Evolutionary conservation across 2,888 invertebrate genomes (phyloP), one percentile per base, ranked within the genome.

Genomic region (Prosopocoilus inquinatus): DNA sequence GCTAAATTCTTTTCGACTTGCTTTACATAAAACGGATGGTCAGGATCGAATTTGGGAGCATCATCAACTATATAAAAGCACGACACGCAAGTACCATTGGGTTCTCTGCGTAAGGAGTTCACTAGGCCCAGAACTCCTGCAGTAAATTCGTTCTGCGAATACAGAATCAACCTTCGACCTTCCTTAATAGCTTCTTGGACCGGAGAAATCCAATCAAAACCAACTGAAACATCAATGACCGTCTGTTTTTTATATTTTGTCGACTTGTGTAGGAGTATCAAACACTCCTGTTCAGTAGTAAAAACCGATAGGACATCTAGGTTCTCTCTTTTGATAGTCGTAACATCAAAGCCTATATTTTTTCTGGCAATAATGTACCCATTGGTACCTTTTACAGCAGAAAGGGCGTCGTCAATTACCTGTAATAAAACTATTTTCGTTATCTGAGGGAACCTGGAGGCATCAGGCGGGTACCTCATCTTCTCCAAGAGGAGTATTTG

Each of bases 111-210:
- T 33, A 96, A 75, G 73, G 95, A 96, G 66, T 94, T 94, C 0
- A 91, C 85, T 50, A 96, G 77, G 8, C 96, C 96, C 15, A 94
- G 73, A 1, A 94, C 79, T 15, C 96, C 96, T 69, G 83, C 89
- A 9, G 85, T 78, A 5, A 80, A 78, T 50, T 86, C 85, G 60
- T 84, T 82, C 58, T 81, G 57, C 9, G 53, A 46, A 39, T 55
- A 62, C 15, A 89, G 84, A 0, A 94, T 72, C 1, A 89, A n/a
- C 2, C 32, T 20, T 2, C 44, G 36, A 45, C 41, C 11, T 5
- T n/a, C 35, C 9, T 49, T 58, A 41, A 44, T 34, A 2, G 33
- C 11, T 3, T 49, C 32, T 32, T 51, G 48, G 15, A 56, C 32
- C 9, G 11, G 41, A 1, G 49, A 12, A 9, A 55, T 8, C 55